Evolutionary conservation across 2,888 invertebrate genomes (phyloP).

Genomic region (Taphrorychus bicolor): DNA sequence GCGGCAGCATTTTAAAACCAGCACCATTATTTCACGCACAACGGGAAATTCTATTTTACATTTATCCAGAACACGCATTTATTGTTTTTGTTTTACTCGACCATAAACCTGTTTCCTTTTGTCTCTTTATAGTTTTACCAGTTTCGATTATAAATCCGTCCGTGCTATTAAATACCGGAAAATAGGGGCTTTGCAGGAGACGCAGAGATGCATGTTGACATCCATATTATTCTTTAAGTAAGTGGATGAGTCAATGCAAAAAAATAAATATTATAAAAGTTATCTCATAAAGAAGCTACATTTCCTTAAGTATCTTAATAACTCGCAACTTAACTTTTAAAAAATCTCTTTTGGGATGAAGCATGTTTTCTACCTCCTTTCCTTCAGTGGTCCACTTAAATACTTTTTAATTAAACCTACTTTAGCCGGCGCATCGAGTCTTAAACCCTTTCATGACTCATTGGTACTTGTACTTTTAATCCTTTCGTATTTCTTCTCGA

Average conservation of each 20-base stretch:
- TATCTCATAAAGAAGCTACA: too few relatives aligned
- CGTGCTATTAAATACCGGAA: background rate
- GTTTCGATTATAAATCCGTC: background rate
- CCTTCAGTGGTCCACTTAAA: constrained; percentile 49
- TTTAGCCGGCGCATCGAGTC: constrained; percentile 49
- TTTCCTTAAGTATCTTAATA: too few relatives aligned
- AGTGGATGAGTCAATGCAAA: too few relatives aligned
- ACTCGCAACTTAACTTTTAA: too few relatives aligned
- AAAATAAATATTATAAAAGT: too few relatives aligned
- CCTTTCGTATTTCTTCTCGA: constrained; percentile 51
- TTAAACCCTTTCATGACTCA: constrained; percentile 50
- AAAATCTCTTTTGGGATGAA: background rate
- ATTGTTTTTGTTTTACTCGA: constrained; percentile 39
- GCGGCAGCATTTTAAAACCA: constrained; percentile 34
- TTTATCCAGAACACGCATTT: constrained; percentile 33
- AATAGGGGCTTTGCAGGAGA: background rate
- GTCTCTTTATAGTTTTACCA: background rate
- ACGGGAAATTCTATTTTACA: constrained; percentile 40
- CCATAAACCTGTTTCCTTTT: constrained; percentile 44
- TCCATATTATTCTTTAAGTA: too few relatives aligned
- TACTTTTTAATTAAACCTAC: constrained; percentile 54
- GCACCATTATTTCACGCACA: constrained; percentile 36
- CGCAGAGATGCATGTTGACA: too few relatives aligned
- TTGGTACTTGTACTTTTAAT: constrained; percentile 53
- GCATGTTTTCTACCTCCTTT: background rate